A percentile compares a stretch with the other conserved stretches of the same genome.
Evolutionary conservation across 1,140 invertebrate species (phyloP).

Genomic region (Ptiloglossa arizonensis): DNA sequence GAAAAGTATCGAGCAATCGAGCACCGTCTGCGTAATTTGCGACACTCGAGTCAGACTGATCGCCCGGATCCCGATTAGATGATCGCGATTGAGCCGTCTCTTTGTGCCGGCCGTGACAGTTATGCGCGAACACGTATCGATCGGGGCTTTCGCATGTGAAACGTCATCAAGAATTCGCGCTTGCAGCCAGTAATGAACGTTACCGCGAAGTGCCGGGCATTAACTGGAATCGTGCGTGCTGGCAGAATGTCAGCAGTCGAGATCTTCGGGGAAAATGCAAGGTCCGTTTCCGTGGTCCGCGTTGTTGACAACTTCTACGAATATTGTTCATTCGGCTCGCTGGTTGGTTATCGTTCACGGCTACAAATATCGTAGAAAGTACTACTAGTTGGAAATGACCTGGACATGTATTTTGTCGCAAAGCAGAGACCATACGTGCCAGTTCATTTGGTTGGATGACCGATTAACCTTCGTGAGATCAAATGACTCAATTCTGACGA

Average conservation of each 20-base stretch:
- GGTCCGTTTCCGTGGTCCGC: background rate
- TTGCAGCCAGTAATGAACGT: slow-evolving; percentile 49
- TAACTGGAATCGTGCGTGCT: slow-evolving; percentile 44
- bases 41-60: background rate
- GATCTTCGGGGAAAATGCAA: background rate
- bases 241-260: slow-evolving; percentile 20
- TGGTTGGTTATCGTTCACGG: too few relatives aligned
- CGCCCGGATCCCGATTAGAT: slow-evolving; percentile 1
- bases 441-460: too few relatives aligned
- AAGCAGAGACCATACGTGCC: too few relatives aligned
- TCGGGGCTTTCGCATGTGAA: slow-evolving; percentile 50
- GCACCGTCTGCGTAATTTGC: background rate
- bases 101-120: slow-evolving; percentile 30
- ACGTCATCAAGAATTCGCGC: slow-evolving; percentile 46
- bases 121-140: slow-evolving; percentile 38
- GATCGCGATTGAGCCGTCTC: slow-evolving; percentile 46
- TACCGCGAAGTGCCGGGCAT: slow-evolving; percentile 54
- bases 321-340: too few relatives aligned
- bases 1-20: background rate
- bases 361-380: too few relatives aligned
- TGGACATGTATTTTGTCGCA: too few relatives aligned
- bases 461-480: too few relatives aligned
- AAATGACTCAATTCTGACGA: too few relatives aligned
- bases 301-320: background rate
- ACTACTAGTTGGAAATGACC: too few relatives aligned